Conservation (phyloP, 2,113 vertebrate species). For the Xiphias gladius region DNA sequence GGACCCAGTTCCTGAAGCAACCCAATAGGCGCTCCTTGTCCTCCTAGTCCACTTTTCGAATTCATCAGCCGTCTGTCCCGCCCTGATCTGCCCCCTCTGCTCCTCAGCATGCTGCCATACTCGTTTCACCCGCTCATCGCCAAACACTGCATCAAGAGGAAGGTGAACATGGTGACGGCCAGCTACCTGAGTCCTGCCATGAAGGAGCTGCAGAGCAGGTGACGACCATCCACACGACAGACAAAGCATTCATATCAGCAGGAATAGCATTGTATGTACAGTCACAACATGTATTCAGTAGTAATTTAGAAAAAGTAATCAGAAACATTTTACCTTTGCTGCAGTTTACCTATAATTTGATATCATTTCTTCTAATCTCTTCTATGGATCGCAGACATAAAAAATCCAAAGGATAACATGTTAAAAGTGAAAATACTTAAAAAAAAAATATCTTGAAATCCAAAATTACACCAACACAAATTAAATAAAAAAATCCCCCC, state of each 20-base stretch:
- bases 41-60: too few species aligned
- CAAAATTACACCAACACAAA: too few species aligned
- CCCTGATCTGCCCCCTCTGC: background rate
- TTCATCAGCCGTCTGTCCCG: background rate
- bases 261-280: too few species aligned
- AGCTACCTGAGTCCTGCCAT: constrained; percentile 95
- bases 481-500: too few species aligned
- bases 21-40: background rate
- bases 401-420: too few species aligned
- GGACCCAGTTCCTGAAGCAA: background rate
- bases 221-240: constrained; percentile 7
- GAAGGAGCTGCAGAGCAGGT: constrained; percentile 93
- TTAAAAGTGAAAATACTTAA: too few species aligned
- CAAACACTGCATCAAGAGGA: constrained; percentile 91
- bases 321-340: background rate
- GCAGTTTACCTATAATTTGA: background rate
- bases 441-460: too few species aligned
- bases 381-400: too few species aligned
- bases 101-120: constrained; percentile 91
- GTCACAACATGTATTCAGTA: too few species aligned
- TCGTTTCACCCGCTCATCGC: constrained; percentile 90
- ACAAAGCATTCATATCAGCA: too few species aligned
- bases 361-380: too few species aligned
- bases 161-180: constrained; percentile 95
- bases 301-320: too few species aligned